Percentiles rank a stretch among this genome's conserved stretches.
These are phyloP conservation scores for Calameuta pallipes DNA, from an alignment of 2,888 invertebrate genomes.

Conservation along the genomic window DNA sequence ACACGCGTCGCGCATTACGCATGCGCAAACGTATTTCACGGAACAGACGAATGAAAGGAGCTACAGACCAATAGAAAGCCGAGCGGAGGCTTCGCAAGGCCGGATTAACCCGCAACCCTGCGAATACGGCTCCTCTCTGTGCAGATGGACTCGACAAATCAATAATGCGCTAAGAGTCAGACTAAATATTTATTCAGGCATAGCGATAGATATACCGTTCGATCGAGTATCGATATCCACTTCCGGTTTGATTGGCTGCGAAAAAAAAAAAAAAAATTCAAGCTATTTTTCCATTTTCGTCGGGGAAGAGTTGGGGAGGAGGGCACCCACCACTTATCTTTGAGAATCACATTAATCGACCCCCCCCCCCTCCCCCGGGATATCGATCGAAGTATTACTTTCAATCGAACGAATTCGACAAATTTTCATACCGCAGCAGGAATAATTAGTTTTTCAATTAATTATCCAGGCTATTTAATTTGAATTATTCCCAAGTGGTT, in stretches of 20 bases:
- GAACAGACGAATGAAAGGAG: background rate
- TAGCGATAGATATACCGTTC: background rate
- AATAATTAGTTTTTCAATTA: no score
- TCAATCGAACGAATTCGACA: no score
- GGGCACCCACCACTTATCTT: no score
- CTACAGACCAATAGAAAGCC: background rate
- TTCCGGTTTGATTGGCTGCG: background rate
- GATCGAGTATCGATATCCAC: background rate
- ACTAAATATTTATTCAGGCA: background rate
- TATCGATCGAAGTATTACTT: no score
- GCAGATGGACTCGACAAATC: background rate
- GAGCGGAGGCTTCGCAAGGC: slow-evolving; percentile 4
- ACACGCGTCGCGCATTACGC: background rate
- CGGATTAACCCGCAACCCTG: slow-evolving; percentile 2
- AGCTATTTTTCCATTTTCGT: no score
- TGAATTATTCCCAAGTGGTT: no score
- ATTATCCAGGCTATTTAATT: no score
- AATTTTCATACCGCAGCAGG: no score
- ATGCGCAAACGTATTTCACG: background rate
- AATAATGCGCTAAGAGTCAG: background rate
- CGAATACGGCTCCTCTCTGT: background rate
- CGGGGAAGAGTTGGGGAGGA: no score
- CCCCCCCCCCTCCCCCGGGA: no score
- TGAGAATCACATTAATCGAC: no score
- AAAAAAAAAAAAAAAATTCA: no score